Base-by-base conservation (phyloP, 2,888 invertebrate genomes). In the Lacanobia oleracea region DNA sequence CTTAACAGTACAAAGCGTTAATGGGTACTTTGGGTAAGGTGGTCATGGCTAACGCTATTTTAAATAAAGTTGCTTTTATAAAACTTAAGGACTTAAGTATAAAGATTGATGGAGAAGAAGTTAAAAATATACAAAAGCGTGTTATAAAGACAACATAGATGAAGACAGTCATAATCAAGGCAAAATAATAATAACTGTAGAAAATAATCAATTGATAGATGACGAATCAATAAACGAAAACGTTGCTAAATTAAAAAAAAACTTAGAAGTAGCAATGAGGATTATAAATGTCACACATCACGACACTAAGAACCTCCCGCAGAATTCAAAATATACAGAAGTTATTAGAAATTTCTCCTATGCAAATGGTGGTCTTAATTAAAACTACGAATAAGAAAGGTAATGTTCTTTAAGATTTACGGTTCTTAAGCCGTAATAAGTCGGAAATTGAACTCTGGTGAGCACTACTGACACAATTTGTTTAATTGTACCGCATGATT, bases 1-100 rank as follows among this genome's bases (percentile, higher is more conserved):
- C 79, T 86, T 84, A 88, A 88, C 89, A 88, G 91, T 89, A 92
- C 90, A 90, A 90, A 88, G 88, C 88, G 85, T 86, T 88, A 88
- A 88, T 86, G 83, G 86, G 86, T 75, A 72, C 74, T 82, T 61
- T 76, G 33, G 67, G 67, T 86, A 88, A 75, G 79, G 83, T 83
- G 84, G 56, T 87, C 70, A 85, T 72, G 45, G 23, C 1, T 40
- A 68, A 1, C 0, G 54, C 14, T 27, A 2, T 18, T 75, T 67
- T 23, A 0, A 53, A 60, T 59, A 45, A 59, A 21, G 0, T 6
- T 16, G 1, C 12, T 48, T 59, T 2, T 45, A 6, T 37, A 37
- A 33, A 69, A 18, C 27, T 9, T 18, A 12, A 7, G 21, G 7
- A 40, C 0, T 23, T 9, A 7, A 53, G 1, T n/a, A 37, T 45